Percentiles rank a stretch among this genome's conserved stretches.
These are phyloP conservation scores for Trichonephila clavipes DNA, from an alignment of 1,140 invertebrate genomes.

Conservation along the genomic window DNA sequence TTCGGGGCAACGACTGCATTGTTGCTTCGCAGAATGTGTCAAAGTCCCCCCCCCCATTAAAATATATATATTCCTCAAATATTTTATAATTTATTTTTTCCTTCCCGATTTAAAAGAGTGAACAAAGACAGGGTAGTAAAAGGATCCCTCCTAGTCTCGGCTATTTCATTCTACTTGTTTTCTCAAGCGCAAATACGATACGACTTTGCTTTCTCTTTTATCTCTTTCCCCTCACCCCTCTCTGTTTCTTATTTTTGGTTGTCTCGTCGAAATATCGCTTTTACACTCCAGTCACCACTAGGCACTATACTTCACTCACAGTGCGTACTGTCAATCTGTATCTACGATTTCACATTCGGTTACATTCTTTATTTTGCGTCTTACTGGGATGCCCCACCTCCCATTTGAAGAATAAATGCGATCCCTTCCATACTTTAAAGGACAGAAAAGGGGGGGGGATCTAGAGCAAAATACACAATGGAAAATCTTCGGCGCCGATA, in stretches of 20 bases:
- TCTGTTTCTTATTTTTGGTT: constrained; percentile 33
- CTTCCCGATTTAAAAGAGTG: constrained; percentile 57
- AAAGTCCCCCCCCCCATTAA: not conserved
- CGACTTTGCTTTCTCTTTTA: constrained; percentile 39
- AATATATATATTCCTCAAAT: constrained; percentile 29
- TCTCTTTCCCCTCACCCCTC: constrained; percentile 16
- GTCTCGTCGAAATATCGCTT: constrained; percentile 72
- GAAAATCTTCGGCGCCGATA: not conserved
- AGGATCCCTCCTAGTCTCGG: constrained; percentile 54
- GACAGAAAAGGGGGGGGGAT: not conserved
- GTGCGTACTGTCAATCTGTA: constrained; percentile 69
- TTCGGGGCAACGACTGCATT: not conserved
- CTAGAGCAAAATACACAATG: constrained; percentile 16
- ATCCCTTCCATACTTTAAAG: constrained; percentile 50
- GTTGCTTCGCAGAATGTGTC: not conserved
- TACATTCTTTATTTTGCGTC: constrained; percentile 70
- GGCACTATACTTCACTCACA: constrained; percentile 44
- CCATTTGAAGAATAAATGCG: constrained; percentile 40
- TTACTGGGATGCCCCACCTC: constrained; percentile 1
- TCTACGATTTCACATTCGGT: constrained; percentile 75
- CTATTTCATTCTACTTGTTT: constrained; percentile 69
- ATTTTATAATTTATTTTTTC: constrained; percentile 29
- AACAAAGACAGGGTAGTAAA: constrained; percentile 38
- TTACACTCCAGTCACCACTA: constrained; percentile 59
- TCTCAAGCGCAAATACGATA: constrained; percentile 72